Evolutionary conservation across 2,797 vertebrate genomes (phyloP).

Genomic region (Hoplostethus mediterraneus): DNA sequence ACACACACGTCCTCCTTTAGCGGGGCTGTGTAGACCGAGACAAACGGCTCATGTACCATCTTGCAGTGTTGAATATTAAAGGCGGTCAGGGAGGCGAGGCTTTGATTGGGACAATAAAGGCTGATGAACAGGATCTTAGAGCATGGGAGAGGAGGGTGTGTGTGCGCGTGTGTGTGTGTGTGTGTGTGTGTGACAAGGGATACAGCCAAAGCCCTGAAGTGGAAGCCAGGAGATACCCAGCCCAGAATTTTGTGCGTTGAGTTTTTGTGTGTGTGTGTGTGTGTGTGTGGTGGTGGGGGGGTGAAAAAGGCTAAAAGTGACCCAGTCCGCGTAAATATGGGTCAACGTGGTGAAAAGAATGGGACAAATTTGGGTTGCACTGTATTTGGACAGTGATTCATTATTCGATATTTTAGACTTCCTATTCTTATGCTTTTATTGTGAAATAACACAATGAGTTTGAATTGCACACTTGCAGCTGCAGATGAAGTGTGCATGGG

Average conservation of each 20-base stretch:
- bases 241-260: constrained; percentile 53
- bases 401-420: too few species aligned
- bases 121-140: constrained; percentile 85
- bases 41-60: constrained; percentile 84
- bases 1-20: constrained; percentile 53
- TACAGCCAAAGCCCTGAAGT: constrained; percentile 83
- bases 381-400: not conserved
- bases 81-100: constrained; percentile 78
- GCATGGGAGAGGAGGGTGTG: constrained; percentile 72
- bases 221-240: constrained; percentile 81
- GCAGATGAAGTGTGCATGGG: too few species aligned
- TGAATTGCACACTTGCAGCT: too few species aligned
- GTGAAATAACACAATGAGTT: not conserved
- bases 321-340: constrained; percentile 79
- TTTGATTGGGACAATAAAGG: constrained; percentile 90
- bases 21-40: constrained; percentile 71
- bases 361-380: not conserved
- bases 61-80: constrained; percentile 89
- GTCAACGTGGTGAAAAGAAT: constrained; percentile 67
- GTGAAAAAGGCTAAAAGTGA: constrained; percentile 61
- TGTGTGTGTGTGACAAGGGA: constrained; percentile 58
- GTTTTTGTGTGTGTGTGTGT: constrained; percentile 1
- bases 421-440: not conserved
- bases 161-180: constrained; percentile 29
- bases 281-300: constrained; percentile 24